These are phyloP conservation scores for Phoebastria nigripes DNA, from an alignment of 2,797 vertebrate species.

Conservation along the genomic window DNA sequence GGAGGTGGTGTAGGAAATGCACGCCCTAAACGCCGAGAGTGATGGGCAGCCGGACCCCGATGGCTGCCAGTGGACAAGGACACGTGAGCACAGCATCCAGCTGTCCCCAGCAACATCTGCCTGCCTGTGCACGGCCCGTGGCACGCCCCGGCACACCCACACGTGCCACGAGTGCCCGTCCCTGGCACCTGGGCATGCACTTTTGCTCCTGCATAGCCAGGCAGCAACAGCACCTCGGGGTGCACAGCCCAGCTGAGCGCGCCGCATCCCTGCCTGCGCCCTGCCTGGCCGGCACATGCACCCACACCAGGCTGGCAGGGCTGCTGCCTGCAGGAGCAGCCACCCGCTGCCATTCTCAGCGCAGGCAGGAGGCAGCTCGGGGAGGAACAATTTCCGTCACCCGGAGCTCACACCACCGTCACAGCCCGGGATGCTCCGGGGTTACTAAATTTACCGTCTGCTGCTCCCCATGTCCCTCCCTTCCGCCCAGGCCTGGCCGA, in stretches of 20 bases:
- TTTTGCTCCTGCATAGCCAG: not conserved
- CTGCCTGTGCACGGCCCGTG: rapidly evolving
- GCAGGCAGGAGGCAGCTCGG: not conserved
- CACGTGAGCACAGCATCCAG: not conserved
- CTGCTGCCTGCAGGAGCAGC: not conserved
- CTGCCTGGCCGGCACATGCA: not conserved
- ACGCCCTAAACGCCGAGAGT: rapidly evolving
- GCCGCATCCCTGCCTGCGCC: rapidly evolving
- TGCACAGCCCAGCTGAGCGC: not conserved
- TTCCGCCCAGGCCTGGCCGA: not conserved
- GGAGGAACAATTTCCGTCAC: conserved; percentile 12
- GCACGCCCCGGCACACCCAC: not conserved
- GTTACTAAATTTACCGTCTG: conserved; percentile 50
- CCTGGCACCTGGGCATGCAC: not conserved
- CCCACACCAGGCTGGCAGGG: not conserved
- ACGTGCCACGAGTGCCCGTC: not conserved
- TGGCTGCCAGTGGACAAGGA: not conserved
- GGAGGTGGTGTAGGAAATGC: not conserved
- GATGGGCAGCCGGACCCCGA: not conserved
- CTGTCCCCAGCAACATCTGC: not conserved
- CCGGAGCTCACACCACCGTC: not conserved
- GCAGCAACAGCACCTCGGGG: not conserved
- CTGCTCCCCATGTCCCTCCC: conserved; percentile 10
- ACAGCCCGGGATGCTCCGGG: not conserved
- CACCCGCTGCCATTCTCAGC: not conserved